Evolutionary conservation across 1,140 invertebrate species (phyloP).

Genomic region (Bombus sylvicola): DNA sequence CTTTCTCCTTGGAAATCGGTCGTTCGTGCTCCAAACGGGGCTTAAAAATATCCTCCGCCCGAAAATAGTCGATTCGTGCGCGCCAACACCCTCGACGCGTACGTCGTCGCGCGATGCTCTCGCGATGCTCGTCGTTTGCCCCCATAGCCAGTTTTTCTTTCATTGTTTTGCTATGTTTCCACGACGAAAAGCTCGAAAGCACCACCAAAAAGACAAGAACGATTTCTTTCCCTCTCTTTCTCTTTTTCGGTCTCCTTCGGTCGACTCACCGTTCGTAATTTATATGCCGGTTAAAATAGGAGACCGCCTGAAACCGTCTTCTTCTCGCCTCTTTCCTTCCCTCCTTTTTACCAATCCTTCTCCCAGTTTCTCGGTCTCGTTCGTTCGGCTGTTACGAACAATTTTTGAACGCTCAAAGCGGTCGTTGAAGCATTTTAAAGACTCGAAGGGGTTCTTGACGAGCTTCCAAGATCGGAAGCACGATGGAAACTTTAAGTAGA

Average conservation of each 20-base stretch:
- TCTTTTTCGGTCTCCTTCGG: constrained; percentile 18
- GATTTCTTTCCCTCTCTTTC: neutral
- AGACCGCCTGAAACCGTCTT: constrained; percentile 52
- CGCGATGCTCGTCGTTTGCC: constrained; percentile 12
- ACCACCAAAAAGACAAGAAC: constrained; percentile 57
- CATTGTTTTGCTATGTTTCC: constrained; percentile 17
- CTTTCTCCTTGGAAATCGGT: constrained; percentile 58
- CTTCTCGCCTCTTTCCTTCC: neutral
- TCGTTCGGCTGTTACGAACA: neutral
- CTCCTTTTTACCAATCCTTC: neutral
- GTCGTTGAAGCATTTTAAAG: neutral
- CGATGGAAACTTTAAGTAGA: neutral
- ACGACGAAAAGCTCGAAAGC: constrained; percentile 54
- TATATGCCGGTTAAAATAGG: constrained; percentile 69
- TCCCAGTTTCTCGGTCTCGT: neutral
- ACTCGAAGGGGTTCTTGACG: neutral
- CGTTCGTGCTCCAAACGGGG: constrained; percentile 61
- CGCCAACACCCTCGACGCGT: constrained; percentile 56
- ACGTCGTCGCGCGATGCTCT: neutral
- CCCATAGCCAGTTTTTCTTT: neutral
- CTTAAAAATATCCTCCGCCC: constrained; percentile 75
- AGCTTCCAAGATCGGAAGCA: neutral
- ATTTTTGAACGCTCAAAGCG: neutral
- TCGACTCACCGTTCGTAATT: constrained; percentile 59
- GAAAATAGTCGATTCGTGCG: constrained; percentile 70